Base-by-base conservation (phyloP, 2,113 vertebrate genomes). In the Reinhardtius hippoglossoides region DNA sequence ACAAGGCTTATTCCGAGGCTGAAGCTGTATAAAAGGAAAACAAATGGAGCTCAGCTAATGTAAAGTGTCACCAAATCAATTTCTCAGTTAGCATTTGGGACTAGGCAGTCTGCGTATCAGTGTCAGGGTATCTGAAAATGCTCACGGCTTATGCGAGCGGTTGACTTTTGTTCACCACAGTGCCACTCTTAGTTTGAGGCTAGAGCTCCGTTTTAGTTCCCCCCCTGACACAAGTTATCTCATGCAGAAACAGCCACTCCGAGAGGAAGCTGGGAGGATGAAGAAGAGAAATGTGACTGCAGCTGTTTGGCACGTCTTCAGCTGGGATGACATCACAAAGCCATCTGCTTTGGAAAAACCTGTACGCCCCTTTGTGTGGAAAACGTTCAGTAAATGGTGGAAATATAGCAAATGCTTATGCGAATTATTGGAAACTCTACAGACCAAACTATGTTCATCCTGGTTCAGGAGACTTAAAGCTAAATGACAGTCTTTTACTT, bases 221-320 rank as follows among this genome's bases (percentile, higher is more conserved):
- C 35, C n/a, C 16, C 57, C 9, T 0, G 15, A 70, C n/a, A 31
- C 31, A 31, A 31, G 16, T 55, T 46, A 24, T 66, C 31, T 55
- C 67, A 59, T 24, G 26, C 58, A 73, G 40, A 63, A 63, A 68
- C 26, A 35, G 50, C n/a, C 42, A 7, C 54, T 23, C 54, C 31
- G 48, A 66, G 55, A 79, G 61, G 56, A 67, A 61, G 67, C 48
- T 35, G 67, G 27, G 67, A 55, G 55, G 21, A 57, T 31, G 76
- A 67, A 31, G 50, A 71, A 52, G 67, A 71, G 65, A 74, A 70
- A 62, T 40, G 46, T 62, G 50, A n/a, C 63, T 73, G 80, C 75
- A 74, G 81, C 70, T 72, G 57, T 68, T 73, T 77, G 68, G 73
- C 68, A 27, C 8, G 18, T 54, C 20, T 54, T n/a, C 20, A 66